Conservation (phyloP, 2,888 invertebrate genomes). For the Busseola fusca region DNA sequence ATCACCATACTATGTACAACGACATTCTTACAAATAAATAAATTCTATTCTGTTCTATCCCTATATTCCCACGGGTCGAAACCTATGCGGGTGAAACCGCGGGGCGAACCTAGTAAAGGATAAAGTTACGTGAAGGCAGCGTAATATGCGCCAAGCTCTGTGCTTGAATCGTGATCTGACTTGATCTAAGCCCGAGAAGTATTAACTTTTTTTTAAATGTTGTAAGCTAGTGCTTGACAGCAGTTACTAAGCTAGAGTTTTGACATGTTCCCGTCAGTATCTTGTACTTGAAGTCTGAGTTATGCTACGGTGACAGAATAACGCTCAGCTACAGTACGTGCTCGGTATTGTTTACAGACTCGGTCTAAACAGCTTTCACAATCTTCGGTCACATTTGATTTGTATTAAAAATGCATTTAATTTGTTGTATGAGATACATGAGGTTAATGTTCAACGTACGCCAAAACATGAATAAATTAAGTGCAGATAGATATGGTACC, state of each 20-base stretch:
- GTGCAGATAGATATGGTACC: too few species aligned
- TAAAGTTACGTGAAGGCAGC: not conserved
- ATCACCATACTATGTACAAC: too few species aligned
- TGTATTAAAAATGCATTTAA: not conserved
- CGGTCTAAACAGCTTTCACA: too few species aligned
- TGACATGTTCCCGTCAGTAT: not conserved
- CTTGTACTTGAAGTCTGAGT: not conserved
- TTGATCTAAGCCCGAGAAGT: not conserved
- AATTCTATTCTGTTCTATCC: too few species aligned
- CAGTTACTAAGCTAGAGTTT: too few species aligned
- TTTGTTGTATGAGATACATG: too few species aligned
- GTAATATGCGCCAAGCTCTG: not conserved
- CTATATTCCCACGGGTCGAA: too few species aligned
- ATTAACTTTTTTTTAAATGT: too few species aligned
- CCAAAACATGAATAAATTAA: not conserved
- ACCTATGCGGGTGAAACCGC: too few species aligned
- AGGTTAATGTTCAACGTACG: not conserved
- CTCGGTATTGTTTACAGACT: not conserved
- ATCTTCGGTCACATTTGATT: not conserved
- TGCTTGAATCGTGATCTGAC: too few species aligned
- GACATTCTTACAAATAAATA: too few species aligned
- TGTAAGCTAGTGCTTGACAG: too few species aligned
- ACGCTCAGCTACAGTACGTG: not conserved
- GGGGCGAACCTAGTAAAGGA: not conserved
- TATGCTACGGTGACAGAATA: not conserved